Percentiles rank a stretch among this genome's conserved stretches.
Evolutionary conservation across 2,888 invertebrate genomes (phyloP).

Genomic region (Cosmorhoe ocellata): DNA sequence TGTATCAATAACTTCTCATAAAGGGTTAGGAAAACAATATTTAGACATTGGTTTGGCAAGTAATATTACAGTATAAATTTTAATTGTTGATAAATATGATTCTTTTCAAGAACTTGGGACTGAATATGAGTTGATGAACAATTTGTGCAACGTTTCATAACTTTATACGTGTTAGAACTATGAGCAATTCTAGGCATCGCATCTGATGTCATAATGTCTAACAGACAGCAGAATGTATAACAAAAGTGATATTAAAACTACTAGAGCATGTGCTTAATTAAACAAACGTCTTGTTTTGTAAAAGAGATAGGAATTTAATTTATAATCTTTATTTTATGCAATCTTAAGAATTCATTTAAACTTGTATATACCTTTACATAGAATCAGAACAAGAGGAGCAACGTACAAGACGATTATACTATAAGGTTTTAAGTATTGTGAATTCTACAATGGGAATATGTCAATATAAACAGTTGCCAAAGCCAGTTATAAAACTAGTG

Average conservation of each 20-base stretch:
- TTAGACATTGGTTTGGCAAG: too few relatives aligned
- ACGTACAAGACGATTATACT: too few relatives aligned
- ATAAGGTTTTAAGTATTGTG: too few relatives aligned
- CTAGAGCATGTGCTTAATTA: constrained; percentile 8
- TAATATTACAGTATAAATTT: too few relatives aligned
- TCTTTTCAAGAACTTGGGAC: constrained; percentile 11
- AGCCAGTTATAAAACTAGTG: constrained; percentile 17
- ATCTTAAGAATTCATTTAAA: too few relatives aligned
- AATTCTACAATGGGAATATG: too few relatives aligned
- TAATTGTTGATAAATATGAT: background rate
- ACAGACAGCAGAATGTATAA: background rate
- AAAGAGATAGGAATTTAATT: background rate
- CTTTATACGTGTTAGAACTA: background rate
- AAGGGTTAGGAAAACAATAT: too few relatives aligned
- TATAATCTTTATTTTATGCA: too few relatives aligned
- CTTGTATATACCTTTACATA: too few relatives aligned
- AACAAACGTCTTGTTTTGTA: background rate
- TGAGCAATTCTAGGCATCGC: background rate
- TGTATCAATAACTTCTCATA: too few relatives aligned
- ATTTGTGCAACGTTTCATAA: constrained; percentile 13
- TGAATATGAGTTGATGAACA: constrained; percentile 6
- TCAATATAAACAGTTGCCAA: too few relatives aligned
- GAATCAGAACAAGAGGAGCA: too few relatives aligned
- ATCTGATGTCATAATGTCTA: constrained; percentile 11
- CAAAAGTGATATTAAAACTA: constrained; percentile 12